Base-by-base conservation (phyloP, 2,797 vertebrate species). In the Somateria mollissima region DNA sequence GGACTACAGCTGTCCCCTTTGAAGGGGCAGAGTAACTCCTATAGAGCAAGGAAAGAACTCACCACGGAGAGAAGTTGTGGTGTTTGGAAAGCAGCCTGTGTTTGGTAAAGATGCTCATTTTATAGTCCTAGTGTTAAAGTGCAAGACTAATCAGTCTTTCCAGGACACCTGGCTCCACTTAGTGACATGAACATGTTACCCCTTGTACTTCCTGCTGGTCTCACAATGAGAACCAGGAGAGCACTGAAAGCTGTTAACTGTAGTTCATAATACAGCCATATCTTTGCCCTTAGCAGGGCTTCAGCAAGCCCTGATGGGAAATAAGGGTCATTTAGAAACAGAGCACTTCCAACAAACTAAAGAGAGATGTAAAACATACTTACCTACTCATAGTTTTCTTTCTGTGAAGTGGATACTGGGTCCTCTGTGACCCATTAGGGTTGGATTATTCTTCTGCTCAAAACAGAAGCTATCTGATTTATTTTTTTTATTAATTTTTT, bases 391-490 rank as follows among this genome's bases (percentile, higher is more conserved):
- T 65, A 89, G 89, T 92, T 94, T 96, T 77, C 54, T 86, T 67
- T 69, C 57, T 97, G 65, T 94, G 84, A 92, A 96, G 92, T 92
- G 69, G 90, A 51, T 90, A 51, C 77, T 43, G 72, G 27, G 90
- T 95, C 92, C 83, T 94, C 72, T 87, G 92, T 95, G 94, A 87
- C 91, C 84, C 91, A 87, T 95, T 95, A 92, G 64, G 87, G 60
- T 49, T 87, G 90, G 67, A 92, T 91, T 96, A 89, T 82, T 87
- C 71, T 91, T 94, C 54, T 0, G 1, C 27, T 91, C 80, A 87
- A 93, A 96, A 95, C 94, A 95, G 91, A 94, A 56, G 61, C 62
- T 43, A 43, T 43, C 43, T 58, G 80, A 30, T 47, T 56, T 36
- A 36, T 28, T 25, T 13, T 41, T 1, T 70, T 51, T 58, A 36